Evolutionary conservation across 1,140 invertebrate species (phyloP).

Genomic region (Papilio helenus): DNA sequence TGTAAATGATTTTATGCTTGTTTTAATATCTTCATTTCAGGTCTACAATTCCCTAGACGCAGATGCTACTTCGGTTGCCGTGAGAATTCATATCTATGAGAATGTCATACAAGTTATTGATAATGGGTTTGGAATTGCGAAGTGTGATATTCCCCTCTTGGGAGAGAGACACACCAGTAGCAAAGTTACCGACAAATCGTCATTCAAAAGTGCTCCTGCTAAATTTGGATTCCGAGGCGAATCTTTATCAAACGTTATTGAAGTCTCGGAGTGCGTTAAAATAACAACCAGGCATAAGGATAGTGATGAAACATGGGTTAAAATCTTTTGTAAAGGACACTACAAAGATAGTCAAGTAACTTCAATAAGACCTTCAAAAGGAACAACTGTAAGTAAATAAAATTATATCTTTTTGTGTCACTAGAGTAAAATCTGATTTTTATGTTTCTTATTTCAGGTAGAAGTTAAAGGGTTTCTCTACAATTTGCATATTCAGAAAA

Average conservation of each 20-base stretch:
- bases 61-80: slow-evolving; percentile 84
- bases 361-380: slow-evolving; percentile 80
- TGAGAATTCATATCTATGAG: slow-evolving; percentile 84
- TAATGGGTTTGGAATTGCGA: slow-evolving; percentile 85
- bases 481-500: slow-evolving; percentile 85
- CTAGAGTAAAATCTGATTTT: not conserved
- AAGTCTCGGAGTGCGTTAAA: slow-evolving; percentile 82
- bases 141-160: slow-evolving; percentile 80
- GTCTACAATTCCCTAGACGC: slow-evolving; percentile 87
- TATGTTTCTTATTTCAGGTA: slow-evolving; percentile 63
- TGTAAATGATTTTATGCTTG: slow-evolving; percentile 8
- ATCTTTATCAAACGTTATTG: slow-evolving; percentile 85
- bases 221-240: slow-evolving; percentile 87
- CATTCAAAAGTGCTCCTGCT: slow-evolving; percentile 80
- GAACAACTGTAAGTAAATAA: slow-evolving; percentile 83
- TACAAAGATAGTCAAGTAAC: slow-evolving; percentile 56
- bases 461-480: slow-evolving; percentile 85
- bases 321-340: slow-evolving; percentile 67
- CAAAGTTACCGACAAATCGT: slow-evolving; percentile 83
- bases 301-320: slow-evolving; percentile 76
- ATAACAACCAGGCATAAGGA: slow-evolving; percentile 81
- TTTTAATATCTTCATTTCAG: slow-evolving; percentile 63
- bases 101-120: slow-evolving; percentile 87
- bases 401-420: slow-evolving; percentile 4
- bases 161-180: slow-evolving; percentile 86